A percentile compares a stretch with the other conserved stretches of the same genome.
phyloP scores from a whole-genome alignment of 2,888 invertebrate genomes.

The Megaustenia siamemsis region DNA sequence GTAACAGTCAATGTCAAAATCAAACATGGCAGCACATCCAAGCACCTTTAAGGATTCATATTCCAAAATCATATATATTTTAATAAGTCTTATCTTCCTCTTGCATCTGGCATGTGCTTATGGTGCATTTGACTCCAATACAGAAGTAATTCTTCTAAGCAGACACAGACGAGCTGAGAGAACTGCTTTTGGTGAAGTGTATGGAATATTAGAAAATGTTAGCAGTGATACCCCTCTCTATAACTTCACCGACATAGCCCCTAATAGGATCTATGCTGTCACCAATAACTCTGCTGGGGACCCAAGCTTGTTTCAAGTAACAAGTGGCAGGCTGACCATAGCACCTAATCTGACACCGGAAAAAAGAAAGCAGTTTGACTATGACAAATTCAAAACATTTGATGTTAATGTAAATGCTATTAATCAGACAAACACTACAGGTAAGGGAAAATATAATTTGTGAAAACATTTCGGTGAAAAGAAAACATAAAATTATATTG shows the following conservation, averaged over 20 bases:
- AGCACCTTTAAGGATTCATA: background rate
- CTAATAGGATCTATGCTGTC: conserved; percentile 4
- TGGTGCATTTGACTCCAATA: background rate
- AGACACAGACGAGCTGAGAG: conserved; percentile 1
- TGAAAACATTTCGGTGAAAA: too few relatives aligned
- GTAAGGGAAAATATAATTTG: background rate
- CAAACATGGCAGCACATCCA: conserved; percentile 7
- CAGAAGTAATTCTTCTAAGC: background rate
- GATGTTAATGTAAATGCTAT: conserved; percentile 32
- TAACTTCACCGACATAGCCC: background rate
- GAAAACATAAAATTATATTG: too few relatives aligned
- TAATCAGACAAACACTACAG: conserved; percentile 12
- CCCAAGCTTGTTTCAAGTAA: conserved; percentile 9
- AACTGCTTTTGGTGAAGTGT: conserved; percentile 26
- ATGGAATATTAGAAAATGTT: too few relatives aligned
- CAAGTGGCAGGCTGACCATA: conserved; percentile 11
- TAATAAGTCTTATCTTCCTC: background rate
- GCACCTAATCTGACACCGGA: background rate
- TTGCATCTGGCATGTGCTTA: background rate
- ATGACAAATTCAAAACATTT: conserved; percentile 29
- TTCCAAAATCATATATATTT: background rate
- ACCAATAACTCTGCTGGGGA: conserved; percentile 15
- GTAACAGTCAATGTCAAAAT: background rate
- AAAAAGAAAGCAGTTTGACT: conserved; percentile 33
- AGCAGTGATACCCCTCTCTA: background rate